These are phyloP conservation scores for Palythoa heliodiscus DNA, from an alignment of 92 coral and sea anemone genomes.

Conservation along the genomic window DNA sequence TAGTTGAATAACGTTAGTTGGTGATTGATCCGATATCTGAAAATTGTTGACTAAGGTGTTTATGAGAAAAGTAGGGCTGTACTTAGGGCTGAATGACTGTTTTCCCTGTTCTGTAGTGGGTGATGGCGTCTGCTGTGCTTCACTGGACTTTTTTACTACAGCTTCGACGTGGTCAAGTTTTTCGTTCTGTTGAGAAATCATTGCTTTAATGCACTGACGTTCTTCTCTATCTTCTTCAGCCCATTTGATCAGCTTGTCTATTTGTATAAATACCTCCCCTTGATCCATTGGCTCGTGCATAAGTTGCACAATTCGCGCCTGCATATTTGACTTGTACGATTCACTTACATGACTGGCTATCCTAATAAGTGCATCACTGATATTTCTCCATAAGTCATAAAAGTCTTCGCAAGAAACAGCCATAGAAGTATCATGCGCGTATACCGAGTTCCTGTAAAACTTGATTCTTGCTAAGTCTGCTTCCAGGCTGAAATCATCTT, in stretches of 20 bases:
- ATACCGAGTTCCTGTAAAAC: slow-evolving; percentile 19
- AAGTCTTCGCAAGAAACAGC: background rate
- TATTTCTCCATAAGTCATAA: background rate
- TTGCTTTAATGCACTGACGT: no score
- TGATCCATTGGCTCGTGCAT: slow-evolving; percentile 11
- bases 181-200: background rate
- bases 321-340: background rate
- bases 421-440: slow-evolving; percentile 14
- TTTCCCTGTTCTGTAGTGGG: background rate
- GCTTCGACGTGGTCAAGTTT: background rate
- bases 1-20: background rate
- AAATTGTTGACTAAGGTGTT: background rate
- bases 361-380: slow-evolving; percentile 13
- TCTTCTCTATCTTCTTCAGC: background rate
- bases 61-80: background rate
- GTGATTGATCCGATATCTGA: background rate
- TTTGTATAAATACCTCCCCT: background rate
- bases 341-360: background rate
- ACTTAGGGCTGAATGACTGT: background rate
- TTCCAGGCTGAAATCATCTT: slow-evolving; percentile 4
- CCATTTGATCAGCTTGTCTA: background rate
- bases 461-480: slow-evolving; percentile 36
- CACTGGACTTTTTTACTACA: background rate
- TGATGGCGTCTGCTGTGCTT: background rate
- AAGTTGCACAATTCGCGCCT: slow-evolving; percentile 7